Conservation (phyloP, 2,797 vertebrate species). For the Corythornis leucogaster region DNA sequence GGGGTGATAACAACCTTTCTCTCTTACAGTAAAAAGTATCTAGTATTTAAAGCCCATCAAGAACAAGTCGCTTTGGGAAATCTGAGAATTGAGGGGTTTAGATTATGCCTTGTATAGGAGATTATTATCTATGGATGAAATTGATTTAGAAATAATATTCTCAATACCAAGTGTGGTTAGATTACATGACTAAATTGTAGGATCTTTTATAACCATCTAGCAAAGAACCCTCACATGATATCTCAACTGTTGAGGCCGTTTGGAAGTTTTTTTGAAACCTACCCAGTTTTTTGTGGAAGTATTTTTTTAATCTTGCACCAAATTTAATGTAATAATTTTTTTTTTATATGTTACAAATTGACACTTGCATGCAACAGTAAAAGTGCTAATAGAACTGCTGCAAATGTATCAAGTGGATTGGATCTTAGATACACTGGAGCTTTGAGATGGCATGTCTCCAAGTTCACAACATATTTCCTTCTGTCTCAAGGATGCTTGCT, state of each 20-base stretch:
- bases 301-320: background rate
- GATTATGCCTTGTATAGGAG: background rate
- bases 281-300: fast-evolving
- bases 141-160: background rate
- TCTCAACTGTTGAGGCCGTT: background rate
- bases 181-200: background rate
- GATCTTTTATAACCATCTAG: background rate
- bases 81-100: background rate
- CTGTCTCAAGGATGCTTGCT: background rate
- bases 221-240: fast-evolving
- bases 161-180: background rate
- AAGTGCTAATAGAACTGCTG: background rate
- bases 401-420: background rate
- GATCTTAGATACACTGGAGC: background rate
- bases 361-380: background rate
- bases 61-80: background rate
- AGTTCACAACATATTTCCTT: slow-evolving; percentile 7
- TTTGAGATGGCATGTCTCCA: background rate
- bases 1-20: background rate
- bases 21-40: background rate
- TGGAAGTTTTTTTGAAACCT: background rate
- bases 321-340: background rate
- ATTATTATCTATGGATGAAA: background rate
- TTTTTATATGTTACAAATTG: background rate
- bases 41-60: background rate